A percentile compares a stretch with the other conserved stretches of the same genome.
Evolutionary conservation across 53 echinoderm and acorn worm genomes (phyloP).

Genomic region (Stichopus horrens): DNA sequence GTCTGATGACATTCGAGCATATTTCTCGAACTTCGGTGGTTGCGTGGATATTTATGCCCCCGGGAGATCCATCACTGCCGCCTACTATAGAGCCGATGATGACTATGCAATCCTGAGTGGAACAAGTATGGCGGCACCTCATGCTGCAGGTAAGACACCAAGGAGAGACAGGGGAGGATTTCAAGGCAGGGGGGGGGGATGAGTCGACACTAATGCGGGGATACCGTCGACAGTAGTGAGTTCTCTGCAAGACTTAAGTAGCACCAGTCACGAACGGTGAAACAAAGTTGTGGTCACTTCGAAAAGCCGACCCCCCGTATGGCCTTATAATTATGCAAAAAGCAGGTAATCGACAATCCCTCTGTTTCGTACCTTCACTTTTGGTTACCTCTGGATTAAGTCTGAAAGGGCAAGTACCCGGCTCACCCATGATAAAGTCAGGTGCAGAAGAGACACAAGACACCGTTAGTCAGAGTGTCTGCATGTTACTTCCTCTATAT

Average conservation of each 20-base stretch:
- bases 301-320: not conserved
- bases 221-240: not conserved
- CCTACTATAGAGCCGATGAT: constrained; percentile 71
- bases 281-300: not conserved
- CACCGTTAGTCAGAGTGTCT: no score
- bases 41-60: constrained; percentile 94
- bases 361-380: no score
- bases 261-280: not conserved
- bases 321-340: not conserved
- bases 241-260: not conserved
- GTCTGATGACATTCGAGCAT: constrained; percentile 64
- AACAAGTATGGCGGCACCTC: constrained; percentile 84
- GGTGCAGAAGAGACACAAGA: no score
- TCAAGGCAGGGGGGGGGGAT: not conserved
- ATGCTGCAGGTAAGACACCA: constrained; percentile 68
- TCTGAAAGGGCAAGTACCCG: no score
- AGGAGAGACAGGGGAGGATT: not conserved
- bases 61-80: constrained; percentile 69
- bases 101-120: constrained; percentile 77
- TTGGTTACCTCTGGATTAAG: no score
- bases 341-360: no score
- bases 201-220: not conserved
- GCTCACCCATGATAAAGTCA: no score
- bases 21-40: constrained; percentile 86
- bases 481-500: no score